Conservation (phyloP, 2,113 vertebrate species). For the Geococcyx californianus region DNA sequence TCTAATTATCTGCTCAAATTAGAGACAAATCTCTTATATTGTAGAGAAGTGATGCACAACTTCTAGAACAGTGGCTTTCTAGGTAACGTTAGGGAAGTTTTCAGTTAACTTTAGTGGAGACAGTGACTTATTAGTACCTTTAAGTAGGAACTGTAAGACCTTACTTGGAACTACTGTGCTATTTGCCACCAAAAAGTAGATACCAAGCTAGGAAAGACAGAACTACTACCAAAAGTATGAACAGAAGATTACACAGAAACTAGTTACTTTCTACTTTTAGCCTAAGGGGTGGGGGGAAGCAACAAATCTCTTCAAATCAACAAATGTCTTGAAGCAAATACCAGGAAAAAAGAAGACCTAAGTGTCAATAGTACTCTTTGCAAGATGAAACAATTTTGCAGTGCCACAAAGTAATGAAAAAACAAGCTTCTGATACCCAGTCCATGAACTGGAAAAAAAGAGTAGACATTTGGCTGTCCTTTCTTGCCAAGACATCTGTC, state of each 20-base stretch:
- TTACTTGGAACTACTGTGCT: neutral
- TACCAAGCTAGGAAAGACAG: neutral
- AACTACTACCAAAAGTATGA: neutral
- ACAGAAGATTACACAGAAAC: neutral
- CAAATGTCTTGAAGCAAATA: neutral
- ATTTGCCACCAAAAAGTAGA: neutral
- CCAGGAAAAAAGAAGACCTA: neutral
- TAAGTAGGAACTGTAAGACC: neutral
- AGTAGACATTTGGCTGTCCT: neutral
- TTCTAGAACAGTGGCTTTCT: neutral
- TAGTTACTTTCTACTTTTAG: neutral
- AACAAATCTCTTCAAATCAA: neutral
- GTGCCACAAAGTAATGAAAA: neutral
- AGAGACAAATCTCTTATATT: neutral
- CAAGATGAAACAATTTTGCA: neutral
- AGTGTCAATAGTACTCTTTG: neutral
- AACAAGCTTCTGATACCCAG: neutral
- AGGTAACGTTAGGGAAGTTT: neutral
- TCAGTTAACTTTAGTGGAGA: neutral
- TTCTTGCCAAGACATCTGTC: neutral
- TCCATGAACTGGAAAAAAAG: neutral
- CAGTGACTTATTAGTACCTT: neutral
- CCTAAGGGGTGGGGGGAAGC: rapidly evolving
- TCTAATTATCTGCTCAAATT: neutral
- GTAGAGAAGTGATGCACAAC: neutral